phyloP scores from a whole-genome alignment of 2,888 invertebrate species.

The Spodoptera picta region DNA sequence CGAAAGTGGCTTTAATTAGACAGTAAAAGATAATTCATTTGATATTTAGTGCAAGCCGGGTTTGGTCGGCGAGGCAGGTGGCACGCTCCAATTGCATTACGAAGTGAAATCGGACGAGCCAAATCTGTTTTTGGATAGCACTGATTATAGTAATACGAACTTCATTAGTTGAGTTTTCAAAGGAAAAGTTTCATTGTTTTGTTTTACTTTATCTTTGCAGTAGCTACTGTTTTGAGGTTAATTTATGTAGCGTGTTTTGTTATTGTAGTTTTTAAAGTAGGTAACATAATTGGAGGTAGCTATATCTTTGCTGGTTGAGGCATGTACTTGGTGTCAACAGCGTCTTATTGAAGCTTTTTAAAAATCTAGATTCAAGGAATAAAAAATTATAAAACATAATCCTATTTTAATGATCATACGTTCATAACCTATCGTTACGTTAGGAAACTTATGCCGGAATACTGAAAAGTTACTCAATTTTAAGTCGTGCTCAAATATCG shows the following conservation, averaged over 20 bases:
- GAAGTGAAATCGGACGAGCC: slow-evolving; percentile 70
- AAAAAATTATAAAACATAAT: too few relatives aligned
- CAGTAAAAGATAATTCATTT: slow-evolving; percentile 61
- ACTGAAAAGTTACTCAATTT: too few relatives aligned
- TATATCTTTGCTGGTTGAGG: too few relatives aligned
- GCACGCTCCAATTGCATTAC: slow-evolving; percentile 82
- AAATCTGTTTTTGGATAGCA: slow-evolving; percentile 78
- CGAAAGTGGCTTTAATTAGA: slow-evolving; percentile 55
- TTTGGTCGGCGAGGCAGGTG: slow-evolving; percentile 69
- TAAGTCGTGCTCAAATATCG: too few relatives aligned
- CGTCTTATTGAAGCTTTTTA: too few relatives aligned
- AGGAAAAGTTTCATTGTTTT: slow-evolving; percentile 25
- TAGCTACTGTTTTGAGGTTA: neutral
- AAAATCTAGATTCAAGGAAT: too few relatives aligned
- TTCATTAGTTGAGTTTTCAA: slow-evolving; percentile 35
- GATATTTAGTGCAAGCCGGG: slow-evolving; percentile 64
- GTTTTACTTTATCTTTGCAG: slow-evolving; percentile 9
- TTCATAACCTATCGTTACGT: too few relatives aligned
- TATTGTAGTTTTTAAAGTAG: too few relatives aligned
- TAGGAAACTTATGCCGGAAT: too few relatives aligned
- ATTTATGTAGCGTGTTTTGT: neutral
- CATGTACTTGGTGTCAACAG: too few relatives aligned
- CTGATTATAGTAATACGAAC: slow-evolving; percentile 59
- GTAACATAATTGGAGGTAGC: too few relatives aligned
- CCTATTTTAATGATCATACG: too few relatives aligned